phyloP scores from a whole-genome alignment of 2,888 invertebrate species.

The Diarsia brunnea region DNA sequence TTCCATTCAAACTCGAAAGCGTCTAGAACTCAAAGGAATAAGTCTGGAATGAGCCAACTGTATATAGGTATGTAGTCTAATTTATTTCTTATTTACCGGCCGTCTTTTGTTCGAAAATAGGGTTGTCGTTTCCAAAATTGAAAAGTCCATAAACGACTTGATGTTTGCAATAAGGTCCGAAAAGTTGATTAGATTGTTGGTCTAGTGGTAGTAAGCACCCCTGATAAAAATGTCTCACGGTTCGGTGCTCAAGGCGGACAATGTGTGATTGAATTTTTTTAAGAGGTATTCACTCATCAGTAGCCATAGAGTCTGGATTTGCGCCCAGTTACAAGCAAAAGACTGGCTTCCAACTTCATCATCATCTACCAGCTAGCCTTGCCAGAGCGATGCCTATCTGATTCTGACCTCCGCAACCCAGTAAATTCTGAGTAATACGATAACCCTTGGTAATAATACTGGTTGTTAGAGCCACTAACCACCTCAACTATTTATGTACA shows the following conservation, averaged over 20 bases:
- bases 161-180: neutral
- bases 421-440: neutral
- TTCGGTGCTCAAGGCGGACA: too few relatives aligned
- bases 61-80: constrained; percentile 17
- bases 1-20: constrained; percentile 23
- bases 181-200: neutral
- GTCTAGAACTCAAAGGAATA: constrained; percentile 29
- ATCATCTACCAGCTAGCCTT: neutral
- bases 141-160: neutral
- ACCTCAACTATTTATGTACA: too few relatives aligned
- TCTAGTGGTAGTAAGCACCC: neutral
- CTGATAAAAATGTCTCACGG: too few relatives aligned
- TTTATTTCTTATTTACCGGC: constrained; percentile 39
- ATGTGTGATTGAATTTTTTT: too few relatives aligned
- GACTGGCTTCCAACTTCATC: neutral
- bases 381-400: neutral
- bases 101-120: neutral
- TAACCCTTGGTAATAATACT: neutral
- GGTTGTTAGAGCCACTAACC: neutral
- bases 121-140: neutral
- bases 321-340: too few relatives aligned
- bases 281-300: too few relatives aligned
- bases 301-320: neutral
- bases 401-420: neutral
- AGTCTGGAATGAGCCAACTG: constrained; percentile 16